A percentile compares a stretch with the other conserved stretches of the same genome.
phyloP scores from a whole-genome alignment of 2,888 invertebrate genomes.

The Axea sp. region DNA sequence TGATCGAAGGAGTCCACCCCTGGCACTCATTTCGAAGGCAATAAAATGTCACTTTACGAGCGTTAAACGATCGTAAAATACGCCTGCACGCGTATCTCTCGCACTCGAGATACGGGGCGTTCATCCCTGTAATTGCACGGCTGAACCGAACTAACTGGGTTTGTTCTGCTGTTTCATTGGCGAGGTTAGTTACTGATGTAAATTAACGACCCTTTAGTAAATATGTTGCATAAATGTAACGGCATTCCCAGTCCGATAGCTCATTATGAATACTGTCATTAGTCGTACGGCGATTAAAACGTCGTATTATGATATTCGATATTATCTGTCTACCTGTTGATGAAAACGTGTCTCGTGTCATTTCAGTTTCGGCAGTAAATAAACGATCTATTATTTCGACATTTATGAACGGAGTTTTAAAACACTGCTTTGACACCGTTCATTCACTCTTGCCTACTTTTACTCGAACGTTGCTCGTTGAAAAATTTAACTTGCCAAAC shows the following conservation, averaged over 20 bases:
- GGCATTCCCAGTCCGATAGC: conserved; percentile 16
- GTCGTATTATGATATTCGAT: conserved; percentile 28
- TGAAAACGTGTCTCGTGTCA: conserved; percentile 4
- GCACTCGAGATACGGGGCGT: conserved; percentile 58
- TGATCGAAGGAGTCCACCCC: conserved; percentile 59
- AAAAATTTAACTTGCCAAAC: too few species aligned
- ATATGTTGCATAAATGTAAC: too few species aligned
- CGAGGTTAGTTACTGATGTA: conserved; percentile 51
- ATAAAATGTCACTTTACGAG: conserved; percentile 65
- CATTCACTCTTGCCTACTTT: too few species aligned
- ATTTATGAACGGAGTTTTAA: not conserved
- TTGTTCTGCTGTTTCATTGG: conserved; percentile 51
- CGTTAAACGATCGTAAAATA: conserved; percentile 63
- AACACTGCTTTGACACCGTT: not conserved
- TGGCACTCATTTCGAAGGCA: conserved; percentile 57
- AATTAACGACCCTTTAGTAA: conserved; percentile 55
- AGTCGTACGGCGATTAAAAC: conserved; percentile 5
- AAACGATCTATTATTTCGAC: conserved; percentile 5
- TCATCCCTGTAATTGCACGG: conserved; percentile 58
- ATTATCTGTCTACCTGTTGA: conserved; percentile 46
- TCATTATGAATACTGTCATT: conserved; percentile 41
- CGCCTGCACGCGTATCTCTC: conserved; percentile 58
- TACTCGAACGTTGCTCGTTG: too few species aligned
- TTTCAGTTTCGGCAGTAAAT: conserved; percentile 3
- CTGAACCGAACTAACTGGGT: conserved; percentile 11